Evolutionary conservation across 2,797 vertebrate genomes (phyloP).

Genomic region (Gadopsis marmoratus): DNA sequence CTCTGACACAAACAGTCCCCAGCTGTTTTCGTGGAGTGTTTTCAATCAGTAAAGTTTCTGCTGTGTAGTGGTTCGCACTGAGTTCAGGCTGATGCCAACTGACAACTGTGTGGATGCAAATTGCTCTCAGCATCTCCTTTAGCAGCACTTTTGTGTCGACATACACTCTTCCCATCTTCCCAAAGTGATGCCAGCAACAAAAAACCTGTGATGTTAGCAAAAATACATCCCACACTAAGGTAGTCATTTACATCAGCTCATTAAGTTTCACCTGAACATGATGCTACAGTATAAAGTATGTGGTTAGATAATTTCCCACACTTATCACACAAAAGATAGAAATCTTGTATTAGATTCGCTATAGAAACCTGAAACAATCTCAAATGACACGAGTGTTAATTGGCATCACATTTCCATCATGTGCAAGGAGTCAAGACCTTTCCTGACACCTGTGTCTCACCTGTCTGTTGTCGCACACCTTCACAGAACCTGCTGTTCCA

Average conservation of each 20-base stretch:
- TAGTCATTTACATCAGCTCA: conserved; percentile 26
- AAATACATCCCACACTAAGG: conserved; percentile 9
- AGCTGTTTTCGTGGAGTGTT: conserved; percentile 55
- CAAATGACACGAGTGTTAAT: conserved; percentile 5
- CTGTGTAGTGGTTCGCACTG: conserved; percentile 33
- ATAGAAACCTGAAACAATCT: background rate
- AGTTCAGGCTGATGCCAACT: conserved; percentile 48
- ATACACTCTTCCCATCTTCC: conserved; percentile 39
- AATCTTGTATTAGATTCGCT: background rate
- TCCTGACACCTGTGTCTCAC: conserved; percentile 80
- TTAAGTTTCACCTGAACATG: conserved; percentile 19
- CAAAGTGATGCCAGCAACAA: conserved; percentile 42
- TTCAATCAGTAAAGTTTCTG: conserved; percentile 49
- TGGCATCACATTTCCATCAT: conserved; percentile 24
- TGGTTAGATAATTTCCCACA: background rate
- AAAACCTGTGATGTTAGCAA: conserved; percentile 18
- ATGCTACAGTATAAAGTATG: background rate
- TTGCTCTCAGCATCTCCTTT: conserved; percentile 57
- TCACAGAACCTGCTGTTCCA: conserved; percentile 79
- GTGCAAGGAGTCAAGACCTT: conserved; percentile 29
- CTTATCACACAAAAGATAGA: conserved; percentile 9
- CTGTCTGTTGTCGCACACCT: conserved; percentile 77
- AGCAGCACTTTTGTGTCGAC: conserved; percentile 46
- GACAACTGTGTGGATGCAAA: conserved; percentile 52
- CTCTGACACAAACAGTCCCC: conserved; percentile 31